phyloP scores from a whole-genome alignment of 2,797 vertebrate species.

The Euthynnus affinis region DNA sequence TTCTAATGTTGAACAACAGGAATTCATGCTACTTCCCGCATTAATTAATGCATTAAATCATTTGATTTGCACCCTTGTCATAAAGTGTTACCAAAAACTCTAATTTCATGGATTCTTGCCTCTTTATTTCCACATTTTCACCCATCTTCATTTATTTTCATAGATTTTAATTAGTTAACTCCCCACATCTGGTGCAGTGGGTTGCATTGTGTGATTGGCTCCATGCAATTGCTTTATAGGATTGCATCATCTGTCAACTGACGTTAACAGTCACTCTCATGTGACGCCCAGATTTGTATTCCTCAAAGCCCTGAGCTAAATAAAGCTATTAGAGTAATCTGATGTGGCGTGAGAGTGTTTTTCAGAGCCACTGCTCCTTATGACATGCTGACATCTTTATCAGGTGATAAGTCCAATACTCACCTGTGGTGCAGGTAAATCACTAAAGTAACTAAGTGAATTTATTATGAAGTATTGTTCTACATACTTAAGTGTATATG shows the following conservation, averaged over 20 bases:
- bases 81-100: too few relatives aligned
- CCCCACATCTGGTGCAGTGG: constrained; percentile 33
- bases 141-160: rapidly evolving
- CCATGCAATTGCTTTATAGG: constrained; percentile 61
- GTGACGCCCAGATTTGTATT: constrained; percentile 46
- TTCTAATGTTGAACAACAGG: too few relatives aligned
- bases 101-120: too few relatives aligned
- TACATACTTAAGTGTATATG: background rate
- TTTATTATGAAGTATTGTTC: background rate
- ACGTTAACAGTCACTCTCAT: constrained; percentile 42
- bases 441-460: background rate
- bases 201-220: constrained; percentile 26
- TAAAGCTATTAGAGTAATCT: constrained; percentile 46
- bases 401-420: background rate
- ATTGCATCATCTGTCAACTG: constrained; percentile 79
- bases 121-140: background rate
- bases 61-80: too few relatives aligned
- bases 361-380: background rate
- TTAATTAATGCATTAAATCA: too few relatives aligned
- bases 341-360: constrained; percentile 38
- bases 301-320: constrained; percentile 45
- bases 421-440: too few relatives aligned
- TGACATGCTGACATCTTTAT: background rate
- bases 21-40: too few relatives aligned
- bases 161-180: background rate